Conservation (phyloP, 2,797 vertebrate species). For the Luscinia luscinia region DNA sequence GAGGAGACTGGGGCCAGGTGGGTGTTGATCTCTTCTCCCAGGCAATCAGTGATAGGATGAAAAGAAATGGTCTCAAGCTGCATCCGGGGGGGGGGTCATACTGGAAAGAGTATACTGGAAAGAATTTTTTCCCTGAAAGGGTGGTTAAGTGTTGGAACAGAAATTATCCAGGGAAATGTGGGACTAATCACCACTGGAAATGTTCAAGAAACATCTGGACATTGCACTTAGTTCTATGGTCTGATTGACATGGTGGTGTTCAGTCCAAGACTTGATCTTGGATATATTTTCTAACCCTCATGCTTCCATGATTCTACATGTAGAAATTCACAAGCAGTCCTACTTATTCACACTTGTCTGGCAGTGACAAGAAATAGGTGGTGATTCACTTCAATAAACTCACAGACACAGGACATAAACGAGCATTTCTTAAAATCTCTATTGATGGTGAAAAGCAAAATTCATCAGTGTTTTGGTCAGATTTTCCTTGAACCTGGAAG, state of each 20-base stretch:
- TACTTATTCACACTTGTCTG: not conserved
- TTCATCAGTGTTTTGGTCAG: not conserved
- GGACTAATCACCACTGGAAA: not conserved
- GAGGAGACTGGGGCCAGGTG: not conserved
- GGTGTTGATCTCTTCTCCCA: not conserved
- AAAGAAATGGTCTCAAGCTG: not conserved
- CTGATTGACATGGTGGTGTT: not conserved
- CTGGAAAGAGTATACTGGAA: not conserved
- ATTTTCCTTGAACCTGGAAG: not conserved
- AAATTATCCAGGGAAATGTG: not conserved
- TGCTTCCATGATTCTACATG: not conserved
- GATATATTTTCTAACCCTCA: not conserved
- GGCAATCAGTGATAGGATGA: not conserved
- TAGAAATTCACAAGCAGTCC: not conserved
- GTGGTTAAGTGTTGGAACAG: not conserved
- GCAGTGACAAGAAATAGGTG: not conserved
- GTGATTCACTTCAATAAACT: not conserved
- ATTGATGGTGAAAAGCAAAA: not conserved
- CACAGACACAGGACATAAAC: not conserved
- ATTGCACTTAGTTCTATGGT: not conserved
- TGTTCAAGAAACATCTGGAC: not conserved
- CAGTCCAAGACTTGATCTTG: not conserved
- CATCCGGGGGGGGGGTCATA: not conserved
- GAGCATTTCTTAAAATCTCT: not conserved
- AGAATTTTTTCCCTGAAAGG: not conserved